Percentiles rank a stretch among this genome's conserved stretches.
Evolutionary conservation across 2,113 vertebrate genomes (phyloP).

Genomic region (Barnardius zonarius): DNA sequence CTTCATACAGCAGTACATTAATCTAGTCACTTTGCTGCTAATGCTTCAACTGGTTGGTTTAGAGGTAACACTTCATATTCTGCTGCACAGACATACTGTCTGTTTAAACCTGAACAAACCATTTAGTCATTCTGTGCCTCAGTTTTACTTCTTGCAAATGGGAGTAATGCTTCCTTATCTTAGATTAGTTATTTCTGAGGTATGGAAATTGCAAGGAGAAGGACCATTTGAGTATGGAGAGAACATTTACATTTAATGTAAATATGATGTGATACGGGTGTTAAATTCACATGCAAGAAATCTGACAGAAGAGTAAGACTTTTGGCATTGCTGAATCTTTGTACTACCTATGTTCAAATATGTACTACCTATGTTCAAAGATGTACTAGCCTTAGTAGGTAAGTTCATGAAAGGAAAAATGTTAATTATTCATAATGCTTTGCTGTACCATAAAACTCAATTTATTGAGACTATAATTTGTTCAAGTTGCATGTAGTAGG

Average conservation of each 20-base stretch:
- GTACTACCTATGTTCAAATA: background rate
- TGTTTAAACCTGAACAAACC: background rate
- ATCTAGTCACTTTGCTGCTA: background rate
- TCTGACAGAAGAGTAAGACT: background rate
- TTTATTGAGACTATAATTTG: conserved; percentile 68
- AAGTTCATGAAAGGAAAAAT: conserved; percentile 37
- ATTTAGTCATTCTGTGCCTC: background rate
- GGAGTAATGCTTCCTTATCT: background rate
- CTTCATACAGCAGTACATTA: background rate
- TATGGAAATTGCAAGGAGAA: background rate
- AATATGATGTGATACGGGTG: background rate
- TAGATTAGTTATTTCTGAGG: background rate
- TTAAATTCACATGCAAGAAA: background rate
- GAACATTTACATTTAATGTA: background rate
- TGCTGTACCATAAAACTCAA: conserved; percentile 60
- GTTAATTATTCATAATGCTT: conserved; percentile 64
- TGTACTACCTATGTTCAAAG: background rate
- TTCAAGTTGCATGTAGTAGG: conserved; percentile 64
- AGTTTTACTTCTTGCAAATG: background rate
- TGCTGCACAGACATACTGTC: background rate
- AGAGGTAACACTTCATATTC: background rate
- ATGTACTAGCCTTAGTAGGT: background rate
- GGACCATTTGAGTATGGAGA: background rate
- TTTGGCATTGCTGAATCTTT: background rate
- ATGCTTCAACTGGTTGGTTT: background rate